phyloP scores from a whole-genome alignment of 2,888 invertebrate genomes.

The Copidosoma aretas region DNA sequence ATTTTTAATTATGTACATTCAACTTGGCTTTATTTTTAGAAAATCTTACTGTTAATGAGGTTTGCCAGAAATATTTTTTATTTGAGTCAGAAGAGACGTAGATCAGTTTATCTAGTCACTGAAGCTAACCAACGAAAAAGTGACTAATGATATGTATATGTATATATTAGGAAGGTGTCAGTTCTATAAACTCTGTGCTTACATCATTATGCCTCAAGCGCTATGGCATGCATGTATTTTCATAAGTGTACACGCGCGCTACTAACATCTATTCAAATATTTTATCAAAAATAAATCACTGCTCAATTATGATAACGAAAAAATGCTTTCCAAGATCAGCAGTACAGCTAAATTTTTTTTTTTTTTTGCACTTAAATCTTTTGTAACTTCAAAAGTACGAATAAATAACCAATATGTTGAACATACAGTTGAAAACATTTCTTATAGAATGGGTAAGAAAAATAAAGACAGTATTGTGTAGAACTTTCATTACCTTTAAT shows the following conservation, averaged over 20 bases:
- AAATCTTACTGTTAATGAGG: too few relatives aligned
- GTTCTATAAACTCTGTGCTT: conserved; percentile 59
- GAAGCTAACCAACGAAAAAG: conserved; percentile 18
- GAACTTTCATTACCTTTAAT: conserved; percentile 80
- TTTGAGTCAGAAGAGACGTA: not conserved
- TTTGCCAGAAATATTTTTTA: too few relatives aligned
- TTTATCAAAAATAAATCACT: conserved; percentile 11
- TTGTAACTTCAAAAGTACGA: not conserved
- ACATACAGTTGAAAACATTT: not conserved
- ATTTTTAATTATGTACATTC: not conserved
- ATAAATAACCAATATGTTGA: not conserved
- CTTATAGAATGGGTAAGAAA: not conserved
- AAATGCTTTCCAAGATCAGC: conserved; percentile 7
- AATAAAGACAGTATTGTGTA: not conserved
- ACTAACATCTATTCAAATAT: conserved; percentile 3
- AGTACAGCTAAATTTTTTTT: not conserved
- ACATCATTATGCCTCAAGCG: conserved; percentile 50
- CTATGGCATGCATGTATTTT: conserved; percentile 16
- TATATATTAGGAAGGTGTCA: conserved; percentile 45
- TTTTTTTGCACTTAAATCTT: too few relatives aligned
- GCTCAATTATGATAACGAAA: conserved; percentile 15
- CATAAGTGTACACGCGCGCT: not conserved
- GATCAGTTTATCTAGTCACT: conserved; percentile 13
- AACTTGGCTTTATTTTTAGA: too few relatives aligned
- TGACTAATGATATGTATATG: conserved; percentile 24